Evolutionary conservation across 2,888 invertebrate species (phyloP), one percentile per base, ranked within the genome.

Genomic region (Ariolimax columbianus): DNA sequence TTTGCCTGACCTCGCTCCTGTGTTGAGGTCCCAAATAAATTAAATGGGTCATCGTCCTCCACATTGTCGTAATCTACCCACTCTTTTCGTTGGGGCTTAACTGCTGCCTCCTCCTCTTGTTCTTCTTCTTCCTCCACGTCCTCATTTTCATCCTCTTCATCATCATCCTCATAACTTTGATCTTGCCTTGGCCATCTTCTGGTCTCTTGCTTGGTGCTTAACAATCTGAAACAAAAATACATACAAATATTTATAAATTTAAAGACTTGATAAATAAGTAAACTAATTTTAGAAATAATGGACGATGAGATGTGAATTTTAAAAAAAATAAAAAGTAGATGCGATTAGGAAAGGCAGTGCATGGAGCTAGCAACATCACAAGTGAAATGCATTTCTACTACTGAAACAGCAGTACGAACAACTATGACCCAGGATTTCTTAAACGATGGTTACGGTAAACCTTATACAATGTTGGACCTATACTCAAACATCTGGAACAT

Each of bases 151-250:
- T 63, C 59, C n/a, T 63, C 59, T n/a, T 63, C 23, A n/a, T 7
- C n/a, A 23, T 81, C 89, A 94, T 96, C 96, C 91, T 97, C 97
- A 9, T 90, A 89, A 90, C 97, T 97, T 92, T 73, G 23, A 23
- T 63, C 82, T 33, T 26, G 30, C 14, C 47, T 80, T 26, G 40
- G 51, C 80, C 68, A 70, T 70, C 36, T 80, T 47, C 23, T 70
- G 43, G 51, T 70, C 2, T 80, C 51, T 11, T 47, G 33, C 33
- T 51, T 43, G 43, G 40, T 23, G 26, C 30, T 19, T 11, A 66
- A 14, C 26, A 70, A n/a, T 40, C 80, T 80, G 80, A 11, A n/a
- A 55, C 11, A 36, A 73, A 73, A 23, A 19, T 47, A n/a, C n/a
- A n/a, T n/a, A 55, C 26, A 72, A 26, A 43, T 7, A 72, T 40